phyloP scores from a whole-genome alignment of 2,797 vertebrate genomes.

The Spea hammondii region DNA sequence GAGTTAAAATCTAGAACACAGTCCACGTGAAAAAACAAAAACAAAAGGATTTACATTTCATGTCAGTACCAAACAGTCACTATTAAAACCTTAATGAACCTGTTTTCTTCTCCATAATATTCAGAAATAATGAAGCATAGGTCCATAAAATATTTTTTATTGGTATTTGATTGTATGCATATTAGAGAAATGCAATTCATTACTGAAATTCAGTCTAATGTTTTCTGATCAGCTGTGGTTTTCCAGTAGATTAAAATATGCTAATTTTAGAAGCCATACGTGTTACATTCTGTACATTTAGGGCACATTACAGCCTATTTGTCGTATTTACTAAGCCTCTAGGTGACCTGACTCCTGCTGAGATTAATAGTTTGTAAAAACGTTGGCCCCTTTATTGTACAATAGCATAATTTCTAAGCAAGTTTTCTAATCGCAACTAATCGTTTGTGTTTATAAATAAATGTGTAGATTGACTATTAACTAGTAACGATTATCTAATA shows the following conservation, averaged over 20 bases:
- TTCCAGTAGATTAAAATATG: slow-evolving; percentile 6
- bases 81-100: not conserved
- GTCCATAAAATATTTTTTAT: slow-evolving; percentile 8
- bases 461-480: no score
- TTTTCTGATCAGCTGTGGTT: not conserved
- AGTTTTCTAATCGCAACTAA: no score
- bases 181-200: slow-evolving; percentile 12
- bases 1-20: not conserved
- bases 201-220: not conserved
- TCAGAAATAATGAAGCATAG: slow-evolving; percentile 1
- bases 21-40: not conserved
- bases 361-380: not conserved
- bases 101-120: not conserved
- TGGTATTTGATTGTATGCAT: slow-evolving; percentile 8
- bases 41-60: not conserved
- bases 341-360: not conserved
- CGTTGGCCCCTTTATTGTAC: not conserved
- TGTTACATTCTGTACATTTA: not conserved
- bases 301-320: not conserved
- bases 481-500: no score
- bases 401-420: not conserved
- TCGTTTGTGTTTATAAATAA: no score
- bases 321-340: not conserved
- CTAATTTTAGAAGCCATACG: not conserved
- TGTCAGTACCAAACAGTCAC: not conserved